Conservation (phyloP, 2,113 vertebrate genomes). For the Leucoraja erinaceus region DNA sequence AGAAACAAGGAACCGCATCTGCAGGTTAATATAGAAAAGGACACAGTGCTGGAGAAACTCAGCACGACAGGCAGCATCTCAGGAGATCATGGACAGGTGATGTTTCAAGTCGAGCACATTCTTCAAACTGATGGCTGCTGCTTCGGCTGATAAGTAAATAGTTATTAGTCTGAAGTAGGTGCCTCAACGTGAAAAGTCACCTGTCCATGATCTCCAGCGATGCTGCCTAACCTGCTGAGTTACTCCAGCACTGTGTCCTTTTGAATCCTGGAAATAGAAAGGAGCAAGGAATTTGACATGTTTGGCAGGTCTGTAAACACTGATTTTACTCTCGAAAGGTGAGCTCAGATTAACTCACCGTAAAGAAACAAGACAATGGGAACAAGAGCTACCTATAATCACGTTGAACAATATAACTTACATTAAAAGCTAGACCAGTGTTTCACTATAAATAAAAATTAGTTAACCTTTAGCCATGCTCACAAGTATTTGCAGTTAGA, state of each 20-base stretch:
- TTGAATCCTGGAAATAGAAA: neutral
- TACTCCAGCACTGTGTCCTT: too few relatives aligned
- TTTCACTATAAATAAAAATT: neutral
- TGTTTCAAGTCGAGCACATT: too few relatives aligned
- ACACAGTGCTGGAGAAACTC: too few relatives aligned
- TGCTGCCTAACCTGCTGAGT: too few relatives aligned
- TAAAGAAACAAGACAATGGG: neutral
- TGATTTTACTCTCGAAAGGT: neutral
- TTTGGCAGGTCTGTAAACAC: neutral
- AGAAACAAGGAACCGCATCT: too few relatives aligned
- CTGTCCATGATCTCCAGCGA: too few relatives aligned
- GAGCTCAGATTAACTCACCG: neutral
- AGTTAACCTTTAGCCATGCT: neutral
- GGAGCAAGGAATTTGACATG: neutral
- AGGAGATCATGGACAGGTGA: too few relatives aligned
- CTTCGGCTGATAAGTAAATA: conserved; percentile 89
- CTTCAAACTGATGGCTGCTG: conserved; percentile 60
- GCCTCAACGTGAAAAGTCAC: too few relatives aligned
- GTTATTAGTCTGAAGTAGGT: conserved; percentile 66
- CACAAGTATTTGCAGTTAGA: neutral
- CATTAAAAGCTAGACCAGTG: neutral
- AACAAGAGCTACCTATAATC: neutral
- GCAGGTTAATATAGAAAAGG: too few relatives aligned
- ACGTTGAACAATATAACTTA: neutral
- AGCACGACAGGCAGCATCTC: too few relatives aligned